These are phyloP conservation scores for Drosophila peninsularis DNA, from an alignment of 2,888 invertebrate species.

Conservation along the genomic window DNA sequence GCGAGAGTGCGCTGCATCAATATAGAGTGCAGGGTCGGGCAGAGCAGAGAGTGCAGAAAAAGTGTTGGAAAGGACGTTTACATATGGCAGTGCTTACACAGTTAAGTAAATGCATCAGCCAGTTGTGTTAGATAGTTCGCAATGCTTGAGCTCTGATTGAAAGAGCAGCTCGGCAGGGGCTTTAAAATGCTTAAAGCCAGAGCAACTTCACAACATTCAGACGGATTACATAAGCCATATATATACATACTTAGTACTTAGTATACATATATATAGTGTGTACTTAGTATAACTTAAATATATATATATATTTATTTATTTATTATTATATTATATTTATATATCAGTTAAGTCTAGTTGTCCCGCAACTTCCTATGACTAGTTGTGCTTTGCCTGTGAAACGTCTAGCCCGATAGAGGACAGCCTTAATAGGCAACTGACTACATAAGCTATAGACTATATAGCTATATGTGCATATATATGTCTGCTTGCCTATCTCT, in stretches of 20 bases:
- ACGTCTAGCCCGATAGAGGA: no score
- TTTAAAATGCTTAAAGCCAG: background rate
- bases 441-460: no score
- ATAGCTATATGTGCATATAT: no score
- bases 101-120: slow-evolving; percentile 64
- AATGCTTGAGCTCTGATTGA: slow-evolving; percentile 4
- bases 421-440: background rate
- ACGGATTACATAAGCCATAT: background rate
- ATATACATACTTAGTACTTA: background rate
- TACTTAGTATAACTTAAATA: no score
- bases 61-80: slow-evolving; percentile 15
- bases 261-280: background rate
- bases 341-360: no score
- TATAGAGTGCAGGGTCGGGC: background rate
- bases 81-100: slow-evolving; percentile 29
- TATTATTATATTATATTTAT: no score
- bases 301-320: no score
- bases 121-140: slow-evolving; percentile 19
- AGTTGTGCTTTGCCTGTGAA: background rate
- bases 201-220: background rate
- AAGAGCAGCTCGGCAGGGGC: background rate
- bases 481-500: no score
- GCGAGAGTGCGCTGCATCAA: slow-evolving; percentile 3
- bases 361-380: no score
- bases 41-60: slow-evolving; percentile 2